These are phyloP conservation scores for Caenorhabditis angaria DNA, from an alignment of 2,888 invertebrate genomes.

Conservation along the genomic window DNA sequence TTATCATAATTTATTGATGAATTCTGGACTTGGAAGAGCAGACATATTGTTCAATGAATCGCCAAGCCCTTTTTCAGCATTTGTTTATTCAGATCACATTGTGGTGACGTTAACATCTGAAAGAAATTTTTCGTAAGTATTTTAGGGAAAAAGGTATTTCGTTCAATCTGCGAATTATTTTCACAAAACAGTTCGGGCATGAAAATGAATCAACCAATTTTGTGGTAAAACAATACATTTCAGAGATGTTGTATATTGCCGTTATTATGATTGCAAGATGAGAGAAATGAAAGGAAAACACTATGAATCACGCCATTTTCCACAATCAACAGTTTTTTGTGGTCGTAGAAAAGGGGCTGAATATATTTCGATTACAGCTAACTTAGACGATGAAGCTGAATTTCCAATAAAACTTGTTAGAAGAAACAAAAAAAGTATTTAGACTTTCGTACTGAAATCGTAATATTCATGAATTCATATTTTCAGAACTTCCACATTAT, in stretches of 20 bases:
- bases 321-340: conserved; percentile 24
- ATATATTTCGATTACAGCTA: conserved; percentile 15
- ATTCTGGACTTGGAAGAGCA: neutral
- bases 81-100: conserved; percentile 11
- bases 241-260: conserved; percentile 10
- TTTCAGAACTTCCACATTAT: conserved; percentile 19
- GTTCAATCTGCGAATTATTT: no score
- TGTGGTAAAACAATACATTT: no score
- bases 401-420: conserved; percentile 17
- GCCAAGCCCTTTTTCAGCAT: conserved; percentile 3
- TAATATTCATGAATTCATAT: no score
- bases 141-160: neutral
- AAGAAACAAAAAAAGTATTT: neutral
- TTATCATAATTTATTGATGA: conserved; percentile 6
- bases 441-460: no score
- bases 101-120: conserved; percentile 1
- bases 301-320: conserved; percentile 5
- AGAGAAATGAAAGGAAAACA: conserved; percentile 6
- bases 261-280: conserved; percentile 17
- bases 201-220: no score
- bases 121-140: neutral
- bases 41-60: neutral
- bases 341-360: conserved; percentile 22
- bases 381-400: conserved; percentile 10
- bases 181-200: no score